Conservation (phyloP, 2,797 vertebrate species). For the Bovichtus variegatus region DNA sequence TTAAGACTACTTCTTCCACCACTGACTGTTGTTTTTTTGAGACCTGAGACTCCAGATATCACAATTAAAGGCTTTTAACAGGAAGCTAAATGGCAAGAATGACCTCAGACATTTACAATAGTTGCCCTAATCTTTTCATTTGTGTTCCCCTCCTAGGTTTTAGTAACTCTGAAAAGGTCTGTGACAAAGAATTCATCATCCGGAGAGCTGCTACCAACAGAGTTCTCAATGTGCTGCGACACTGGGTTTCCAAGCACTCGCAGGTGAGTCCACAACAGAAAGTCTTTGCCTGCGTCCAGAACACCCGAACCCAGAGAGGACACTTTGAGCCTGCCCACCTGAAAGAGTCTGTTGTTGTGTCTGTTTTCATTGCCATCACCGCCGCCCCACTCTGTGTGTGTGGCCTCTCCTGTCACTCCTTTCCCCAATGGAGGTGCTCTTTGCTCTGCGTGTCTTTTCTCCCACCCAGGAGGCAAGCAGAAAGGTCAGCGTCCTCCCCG, state of each 20-base stretch:
- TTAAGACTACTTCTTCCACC: neutral
- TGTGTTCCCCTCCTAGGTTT: constrained; percentile 83
- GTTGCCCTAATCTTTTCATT: fast-evolving
- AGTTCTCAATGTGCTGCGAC: constrained; percentile 95
- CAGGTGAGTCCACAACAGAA: constrained; percentile 85
- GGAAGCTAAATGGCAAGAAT: neutral
- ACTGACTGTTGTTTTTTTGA: neutral
- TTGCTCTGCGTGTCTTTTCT: constrained; percentile 49
- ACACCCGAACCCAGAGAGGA: neutral
- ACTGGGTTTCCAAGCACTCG: constrained; percentile 98
- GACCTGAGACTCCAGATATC: neutral
- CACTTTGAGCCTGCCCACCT: neutral
- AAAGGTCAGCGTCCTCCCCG: constrained; percentile 66
- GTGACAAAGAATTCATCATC: constrained; percentile 97
- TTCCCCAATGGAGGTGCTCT: constrained; percentile 52
- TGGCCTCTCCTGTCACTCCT: constrained; percentile 13
- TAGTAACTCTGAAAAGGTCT: constrained; percentile 89
- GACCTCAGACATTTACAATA: neutral
- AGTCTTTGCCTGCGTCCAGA: neutral
- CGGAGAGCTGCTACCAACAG: constrained; percentile 95
- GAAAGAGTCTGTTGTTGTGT: neutral
- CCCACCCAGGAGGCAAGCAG: constrained; percentile 39
- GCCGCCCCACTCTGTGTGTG: neutral
- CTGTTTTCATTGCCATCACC: neutral
- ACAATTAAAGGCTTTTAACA: neutral